Evolutionary conservation across 2,888 invertebrate genomes (phyloP), one percentile per base, ranked within the genome.

Genomic region (Microctonus aethiopoides): DNA sequence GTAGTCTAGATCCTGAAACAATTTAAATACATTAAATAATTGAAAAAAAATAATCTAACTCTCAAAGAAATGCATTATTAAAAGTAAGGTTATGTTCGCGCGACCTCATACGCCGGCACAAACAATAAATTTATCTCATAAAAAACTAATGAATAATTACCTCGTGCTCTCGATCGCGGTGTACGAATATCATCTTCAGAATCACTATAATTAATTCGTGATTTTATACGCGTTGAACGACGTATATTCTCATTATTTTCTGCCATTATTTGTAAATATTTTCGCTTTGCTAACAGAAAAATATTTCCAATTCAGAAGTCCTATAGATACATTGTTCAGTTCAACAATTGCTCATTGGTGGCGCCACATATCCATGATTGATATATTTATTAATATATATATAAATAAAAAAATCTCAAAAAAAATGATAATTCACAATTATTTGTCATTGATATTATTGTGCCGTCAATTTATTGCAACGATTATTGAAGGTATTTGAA

Each of bases 151-250:
- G 9, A 10, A 22, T 6, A 39, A 56, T 65, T 29, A 71, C 70
- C 61, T 59, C 22, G 22, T 52, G 56, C 29, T 63, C 67, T 72
- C 1, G 68, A 22, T n/a, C n/a, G n/a, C 0, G 75, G 69, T 46
- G 70, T 71, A 9, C 13, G 39, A 36, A 51, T 39, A 9, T 16
- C 13, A 34, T 71, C 74, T 7, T 74, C 73, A 52, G 59, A 67
- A 2, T 72, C 72, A 62, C 63, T 71, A 51, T 56, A 41, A 34
- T 51, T 65, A 51, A 65, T 63, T 11, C 60, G 51, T 10, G 59
- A 41, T 46, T 63, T 66, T n/a, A 71, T 52, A 52, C 77, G 71
- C 2, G 70, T 24, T 4, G 77, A 77, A 24, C 77, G 72, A 9
- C 77, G 72, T 16, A 76, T 71, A 67, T 71, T 74, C 54, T 68